Evolutionary conservation across 1,140 invertebrate species (phyloP).

Genomic region (Theocolax elegans): DNA sequence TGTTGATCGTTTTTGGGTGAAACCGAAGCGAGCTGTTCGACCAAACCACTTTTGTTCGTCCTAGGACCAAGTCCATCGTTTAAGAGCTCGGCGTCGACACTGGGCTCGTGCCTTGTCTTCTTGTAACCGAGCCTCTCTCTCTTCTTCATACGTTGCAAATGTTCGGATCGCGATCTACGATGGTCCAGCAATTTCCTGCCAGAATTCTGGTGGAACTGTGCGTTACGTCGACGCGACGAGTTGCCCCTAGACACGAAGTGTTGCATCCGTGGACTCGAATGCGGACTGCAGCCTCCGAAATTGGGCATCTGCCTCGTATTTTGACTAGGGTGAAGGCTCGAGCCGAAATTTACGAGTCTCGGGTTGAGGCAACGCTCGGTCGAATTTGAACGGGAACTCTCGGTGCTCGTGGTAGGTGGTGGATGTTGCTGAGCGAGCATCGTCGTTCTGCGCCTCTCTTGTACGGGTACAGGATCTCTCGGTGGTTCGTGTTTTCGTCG

Average conservation of each 20-base stretch:
- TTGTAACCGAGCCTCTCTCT: slow-evolving; percentile 48
- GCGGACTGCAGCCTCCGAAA: slow-evolving; percentile 62
- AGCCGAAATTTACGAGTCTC: slow-evolving; percentile 56
- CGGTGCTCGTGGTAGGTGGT: slow-evolving; percentile 51
- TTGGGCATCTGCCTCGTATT: slow-evolving; percentile 64
- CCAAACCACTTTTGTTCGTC: slow-evolving; percentile 61
- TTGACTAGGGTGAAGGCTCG: slow-evolving; percentile 62
- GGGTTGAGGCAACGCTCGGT: slow-evolving; percentile 56
- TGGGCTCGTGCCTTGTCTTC: too few relatives aligned
- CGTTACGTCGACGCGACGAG: slow-evolving; percentile 32
- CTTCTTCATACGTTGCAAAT: slow-evolving; percentile 57
- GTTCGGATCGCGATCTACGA: slow-evolving; percentile 58
- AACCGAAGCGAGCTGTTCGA: slow-evolving; percentile 20
- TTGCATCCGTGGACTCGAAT: slow-evolving; percentile 60
- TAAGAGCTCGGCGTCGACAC: slow-evolving; percentile 42
- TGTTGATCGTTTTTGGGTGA: too few relatives aligned
- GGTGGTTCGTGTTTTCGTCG: slow-evolving; percentile 54
- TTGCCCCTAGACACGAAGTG: slow-evolving; percentile 56
- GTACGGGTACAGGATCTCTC: neutral
- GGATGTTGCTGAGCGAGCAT: too few relatives aligned
- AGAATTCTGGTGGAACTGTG: slow-evolving; percentile 47
- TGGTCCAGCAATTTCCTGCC: slow-evolving; percentile 61
- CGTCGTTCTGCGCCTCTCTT: neutral
- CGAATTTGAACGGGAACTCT: slow-evolving; percentile 64
- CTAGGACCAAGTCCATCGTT: slow-evolving; percentile 64